Evolutionary conservation across 2,888 invertebrate species (phyloP).

Genomic region (Drosophila mulleri): DNA sequence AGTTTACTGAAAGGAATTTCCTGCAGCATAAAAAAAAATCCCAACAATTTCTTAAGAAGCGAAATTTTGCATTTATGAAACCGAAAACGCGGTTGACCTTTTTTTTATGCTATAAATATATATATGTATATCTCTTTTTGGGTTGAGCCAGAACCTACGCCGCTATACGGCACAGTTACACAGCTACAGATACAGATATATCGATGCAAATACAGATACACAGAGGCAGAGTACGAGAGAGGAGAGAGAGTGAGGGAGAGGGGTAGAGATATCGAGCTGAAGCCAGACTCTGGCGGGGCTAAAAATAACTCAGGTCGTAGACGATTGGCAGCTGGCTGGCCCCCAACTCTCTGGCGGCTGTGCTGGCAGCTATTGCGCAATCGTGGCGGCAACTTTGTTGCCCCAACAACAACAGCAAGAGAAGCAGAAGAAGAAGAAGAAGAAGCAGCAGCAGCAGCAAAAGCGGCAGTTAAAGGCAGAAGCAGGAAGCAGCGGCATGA

Average conservation of each 20-base stretch:
- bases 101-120: slow-evolving; percentile 43
- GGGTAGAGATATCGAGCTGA: slow-evolving; percentile 2
- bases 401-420: slow-evolving; percentile 20
- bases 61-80: slow-evolving; percentile 58
- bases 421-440: not conserved
- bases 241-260: slow-evolving; percentile 3
- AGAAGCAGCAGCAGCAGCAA: too few relatives aligned
- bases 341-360: slow-evolving; percentile 14
- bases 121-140: not conserved
- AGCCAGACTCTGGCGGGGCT: slow-evolving; percentile 28
- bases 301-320: slow-evolving; percentile 54
- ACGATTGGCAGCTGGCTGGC: slow-evolving; percentile 24
- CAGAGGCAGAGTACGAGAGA: not conserved
- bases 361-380: slow-evolving; percentile 68
- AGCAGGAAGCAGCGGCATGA: slow-evolving; percentile 53
- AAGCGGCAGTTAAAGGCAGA: slow-evolving; percentile 23
- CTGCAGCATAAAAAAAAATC: slow-evolving; percentile 48
- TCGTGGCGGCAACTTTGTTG: slow-evolving; percentile 65
- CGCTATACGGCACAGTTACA: slow-evolving; percentile 34
- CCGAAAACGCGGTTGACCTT: slow-evolving; percentile 62
- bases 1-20: slow-evolving; percentile 76
- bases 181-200: slow-evolving; percentile 13
- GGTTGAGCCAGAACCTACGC: slow-evolving; percentile 24
- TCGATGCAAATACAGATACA: slow-evolving; percentile 6
- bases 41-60: slow-evolving; percentile 59